These are phyloP conservation scores for Hirtodrosophila histrioides DNA, from an alignment of 2,888 invertebrate genomes.

Conservation along the genomic window DNA sequence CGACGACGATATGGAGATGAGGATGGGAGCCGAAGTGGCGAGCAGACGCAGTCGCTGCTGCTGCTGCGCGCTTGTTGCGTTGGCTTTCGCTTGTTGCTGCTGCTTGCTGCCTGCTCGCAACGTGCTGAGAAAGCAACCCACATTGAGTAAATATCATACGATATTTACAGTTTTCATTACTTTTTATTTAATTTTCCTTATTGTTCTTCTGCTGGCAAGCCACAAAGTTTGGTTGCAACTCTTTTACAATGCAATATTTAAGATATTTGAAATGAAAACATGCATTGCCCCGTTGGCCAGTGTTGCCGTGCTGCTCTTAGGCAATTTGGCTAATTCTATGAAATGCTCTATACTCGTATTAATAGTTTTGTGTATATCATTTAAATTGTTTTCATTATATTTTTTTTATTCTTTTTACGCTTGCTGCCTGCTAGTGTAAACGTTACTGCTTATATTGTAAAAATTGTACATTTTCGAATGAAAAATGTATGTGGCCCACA, in stretches of 20 bases:
- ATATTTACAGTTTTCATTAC: background rate
- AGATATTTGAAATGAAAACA: constrained; percentile 1
- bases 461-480: background rate
- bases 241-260: background rate
- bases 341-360: no score
- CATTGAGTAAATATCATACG: background rate
- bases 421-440: no score
- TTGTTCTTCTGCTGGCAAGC: no score
- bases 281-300: constrained; percentile 25
- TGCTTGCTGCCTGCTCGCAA: constrained; percentile 2
- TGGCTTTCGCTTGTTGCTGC: constrained; percentile 30
- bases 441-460: no score
- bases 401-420: no score
- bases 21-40: constrained; percentile 14
- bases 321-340: no score
- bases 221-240: no score
- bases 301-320: constrained; percentile 21
- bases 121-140: background rate
- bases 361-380: no score
- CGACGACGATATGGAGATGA: background rate
- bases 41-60: constrained; percentile 34
- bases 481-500: background rate
- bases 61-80: constrained; percentile 27
- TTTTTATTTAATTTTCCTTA: no score
- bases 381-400: no score